Percentiles rank a stretch among this genome's conserved stretches.
These are phyloP conservation scores for Microctenopoma steveboyesi DNA, from an alignment of 2,797 vertebrate species.

Conservation along the genomic window DNA sequence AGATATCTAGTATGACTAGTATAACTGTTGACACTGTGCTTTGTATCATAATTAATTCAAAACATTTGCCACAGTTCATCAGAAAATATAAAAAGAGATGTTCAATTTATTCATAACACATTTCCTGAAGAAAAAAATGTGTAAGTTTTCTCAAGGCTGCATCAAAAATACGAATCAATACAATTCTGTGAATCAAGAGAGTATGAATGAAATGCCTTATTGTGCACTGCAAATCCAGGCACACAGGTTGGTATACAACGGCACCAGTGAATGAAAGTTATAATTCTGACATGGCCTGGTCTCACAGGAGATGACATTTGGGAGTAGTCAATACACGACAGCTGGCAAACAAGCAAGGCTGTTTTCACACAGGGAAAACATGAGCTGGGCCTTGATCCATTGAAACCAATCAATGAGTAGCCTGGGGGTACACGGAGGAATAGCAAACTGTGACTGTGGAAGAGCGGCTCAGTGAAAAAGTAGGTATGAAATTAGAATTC, in stretches of 20 bases:
- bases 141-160: background rate
- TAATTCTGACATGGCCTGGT: conserved; percentile 26
- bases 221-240: background rate
- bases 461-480: conserved; percentile 20
- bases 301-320: conserved; percentile 51
- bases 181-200: background rate
- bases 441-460: conserved; percentile 21
- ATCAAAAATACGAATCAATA: conserved; percentile 7
- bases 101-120: background rate
- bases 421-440: conserved; percentile 32
- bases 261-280: conserved; percentile 2
- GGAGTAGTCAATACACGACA: conserved; percentile 55
- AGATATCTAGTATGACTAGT: background rate
- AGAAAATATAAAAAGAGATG: background rate
- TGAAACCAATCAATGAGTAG: conserved; percentile 61
- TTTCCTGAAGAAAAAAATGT: background rate
- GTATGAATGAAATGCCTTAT: background rate
- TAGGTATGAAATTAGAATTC: conserved; percentile 38
- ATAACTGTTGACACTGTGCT: background rate
- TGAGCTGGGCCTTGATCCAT: conserved; percentile 47
- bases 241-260: background rate
- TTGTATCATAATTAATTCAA: background rate
- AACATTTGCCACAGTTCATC: background rate
- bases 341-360: conserved; percentile 50
- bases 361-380: conserved; percentile 48